Evolutionary conservation across 2,888 invertebrate genomes (phyloP), one percentile per base, ranked within the genome.

Genomic region (Apamea crenata): DNA sequence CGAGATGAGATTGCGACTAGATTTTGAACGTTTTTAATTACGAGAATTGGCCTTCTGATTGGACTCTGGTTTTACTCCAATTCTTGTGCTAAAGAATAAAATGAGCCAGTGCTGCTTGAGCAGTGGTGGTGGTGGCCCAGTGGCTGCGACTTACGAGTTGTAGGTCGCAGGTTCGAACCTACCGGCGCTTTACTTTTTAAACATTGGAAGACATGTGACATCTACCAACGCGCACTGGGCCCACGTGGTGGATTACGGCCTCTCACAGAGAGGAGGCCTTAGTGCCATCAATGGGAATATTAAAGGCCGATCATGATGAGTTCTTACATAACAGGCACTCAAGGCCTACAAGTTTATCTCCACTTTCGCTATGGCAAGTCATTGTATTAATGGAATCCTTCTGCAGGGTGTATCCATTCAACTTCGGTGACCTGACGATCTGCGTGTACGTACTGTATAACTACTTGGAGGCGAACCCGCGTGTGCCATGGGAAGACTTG

Each of bases 401-500:
- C 77, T 66, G 3, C 91, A 97, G 98, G 88, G 97, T 97, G 12
- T 98, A 98, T 92, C 98, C 98, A 1, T 98, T 98, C 92, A 98
- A 98, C 93, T 97, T 98, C 89, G 99, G 99, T 8, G 99, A 99
- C 94, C 95, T 99, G 77, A 99, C 99, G 0, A 99, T 99, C 90
- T 99, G 99, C 91, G 98, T 98, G 5, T 98, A 98, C 93, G 99
- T 99, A 0, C 94, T 99, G 32, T 98, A 97, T 94, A 99, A 99
- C 95, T 99, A 99, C 94, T 95, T 99, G 93, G 99, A 99, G 93
- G 98, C 98, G 76, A 99, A 99, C 91, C 98, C 97, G 66, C 98
- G 98, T 88, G 98, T 99, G 12, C 99, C 99, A 0, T 99, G 99
- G 99, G 99, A 99, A 94, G 99, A 99, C 96, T 95, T 99, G 89